A percentile compares a stretch with the other conserved stretches of the same genome.
These are phyloP conservation scores for Sinocyclocheilus grahami DNA, from an alignment of 2,113 vertebrate genomes.

Conservation along the genomic window DNA sequence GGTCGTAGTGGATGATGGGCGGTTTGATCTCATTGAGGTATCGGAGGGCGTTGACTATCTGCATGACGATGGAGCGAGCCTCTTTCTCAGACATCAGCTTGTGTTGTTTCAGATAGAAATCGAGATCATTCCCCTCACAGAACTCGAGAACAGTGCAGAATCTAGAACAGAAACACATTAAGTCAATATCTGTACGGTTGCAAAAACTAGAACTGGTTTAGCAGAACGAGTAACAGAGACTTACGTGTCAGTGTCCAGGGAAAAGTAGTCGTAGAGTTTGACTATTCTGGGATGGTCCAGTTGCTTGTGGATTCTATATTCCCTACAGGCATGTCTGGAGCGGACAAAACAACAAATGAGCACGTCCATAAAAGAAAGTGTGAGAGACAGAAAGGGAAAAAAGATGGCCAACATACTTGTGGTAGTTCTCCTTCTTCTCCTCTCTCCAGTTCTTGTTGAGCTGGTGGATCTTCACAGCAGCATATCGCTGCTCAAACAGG, in stretches of 20 bases:
- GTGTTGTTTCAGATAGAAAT: slow-evolving; percentile 99
- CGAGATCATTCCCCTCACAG: slow-evolving; percentile 99
- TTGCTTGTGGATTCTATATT: slow-evolving; percentile 99
- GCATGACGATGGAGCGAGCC: slow-evolving; percentile 98
- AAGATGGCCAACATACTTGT: slow-evolving; percentile 82
- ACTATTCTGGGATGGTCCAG: slow-evolving; percentile 99
- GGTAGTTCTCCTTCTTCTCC: slow-evolving; percentile 99
- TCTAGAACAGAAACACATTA: slow-evolving; percentile 65
- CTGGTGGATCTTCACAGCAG: slow-evolving; percentile 99
- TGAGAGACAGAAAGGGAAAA: not conserved
- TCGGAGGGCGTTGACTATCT: slow-evolving; percentile 98
- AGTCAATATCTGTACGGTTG: not conserved
- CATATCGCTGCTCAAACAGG: slow-evolving; percentile 97
- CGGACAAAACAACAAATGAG: not conserved
- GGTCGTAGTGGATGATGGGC: slow-evolving; percentile 99
- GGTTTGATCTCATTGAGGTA: slow-evolving; percentile 99
- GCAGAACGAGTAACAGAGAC: slow-evolving; percentile 50
- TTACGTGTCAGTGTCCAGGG: slow-evolving; percentile 99
- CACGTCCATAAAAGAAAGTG: not conserved
- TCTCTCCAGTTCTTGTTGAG: slow-evolving; percentile 99
- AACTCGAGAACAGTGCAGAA: slow-evolving; percentile 99
- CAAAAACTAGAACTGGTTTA: not conserved
- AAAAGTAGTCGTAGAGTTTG: slow-evolving; percentile 99
- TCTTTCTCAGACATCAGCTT: slow-evolving; percentile 99
- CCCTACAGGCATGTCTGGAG: slow-evolving; percentile 95